These are phyloP conservation scores for Criorhina ranunculi DNA, from an alignment of 2,888 invertebrate species.

Conservation along the genomic window DNA sequence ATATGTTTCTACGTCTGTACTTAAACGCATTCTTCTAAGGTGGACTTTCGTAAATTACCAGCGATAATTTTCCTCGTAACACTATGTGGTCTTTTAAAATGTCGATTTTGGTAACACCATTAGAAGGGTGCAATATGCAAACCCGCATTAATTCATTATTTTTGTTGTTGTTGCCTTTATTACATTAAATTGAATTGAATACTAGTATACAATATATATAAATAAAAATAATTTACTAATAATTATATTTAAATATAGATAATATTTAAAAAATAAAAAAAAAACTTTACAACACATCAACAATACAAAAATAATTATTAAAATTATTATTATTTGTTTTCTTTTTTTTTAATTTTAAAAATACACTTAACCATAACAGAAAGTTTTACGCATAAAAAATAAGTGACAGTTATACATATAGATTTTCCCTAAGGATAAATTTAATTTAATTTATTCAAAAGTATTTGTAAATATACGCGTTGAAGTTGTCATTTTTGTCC, in stretches of 20 bases:
- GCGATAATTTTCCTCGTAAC: too few species aligned
- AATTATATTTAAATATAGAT: constrained; percentile 48
- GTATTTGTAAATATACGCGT: constrained; percentile 46
- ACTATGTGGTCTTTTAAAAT: too few species aligned
- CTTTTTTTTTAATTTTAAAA: constrained; percentile 42
- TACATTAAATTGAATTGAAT: constrained; percentile 69
- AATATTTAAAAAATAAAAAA: constrained; percentile 45
- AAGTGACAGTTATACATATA: constrained; percentile 38
- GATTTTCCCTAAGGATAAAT: constrained; percentile 54
- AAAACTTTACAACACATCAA: constrained; percentile 70
- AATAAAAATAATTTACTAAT: constrained; percentile 76
- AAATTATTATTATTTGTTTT: constrained; percentile 45
- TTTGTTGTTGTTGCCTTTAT: constrained; percentile 57
- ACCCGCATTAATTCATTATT: background rate
- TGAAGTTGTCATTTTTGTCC: constrained; percentile 35
- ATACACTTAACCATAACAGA: constrained; percentile 48
- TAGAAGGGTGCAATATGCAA: too few species aligned
- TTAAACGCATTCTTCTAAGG: too few species aligned
- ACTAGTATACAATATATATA: constrained; percentile 65
- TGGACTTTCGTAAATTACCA: too few species aligned
- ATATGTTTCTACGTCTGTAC: too few species aligned
- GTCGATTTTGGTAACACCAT: too few species aligned
- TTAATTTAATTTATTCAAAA: constrained; percentile 68
- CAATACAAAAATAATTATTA: constrained; percentile 70
- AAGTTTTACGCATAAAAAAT: constrained; percentile 51